Conservation (phyloP, 2,888 invertebrate species). For the Calliphora vomitoria region DNA sequence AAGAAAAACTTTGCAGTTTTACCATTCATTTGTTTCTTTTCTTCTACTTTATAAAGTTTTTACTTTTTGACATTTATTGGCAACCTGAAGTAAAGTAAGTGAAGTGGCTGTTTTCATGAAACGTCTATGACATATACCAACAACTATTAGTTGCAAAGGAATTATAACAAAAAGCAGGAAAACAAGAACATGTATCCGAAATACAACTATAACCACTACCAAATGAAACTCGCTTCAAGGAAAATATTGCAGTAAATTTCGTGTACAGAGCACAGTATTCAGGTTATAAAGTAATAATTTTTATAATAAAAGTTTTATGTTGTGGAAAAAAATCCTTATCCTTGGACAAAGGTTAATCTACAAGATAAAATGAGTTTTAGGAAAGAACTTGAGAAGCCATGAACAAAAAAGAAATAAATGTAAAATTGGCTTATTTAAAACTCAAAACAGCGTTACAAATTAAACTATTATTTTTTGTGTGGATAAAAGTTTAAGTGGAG, state of each 20-base stretch:
- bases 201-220: neutral
- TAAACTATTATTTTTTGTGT: neutral
- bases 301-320: neutral
- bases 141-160: constrained; percentile 1
- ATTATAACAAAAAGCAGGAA: neutral
- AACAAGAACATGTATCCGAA: neutral
- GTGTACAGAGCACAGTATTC: neutral
- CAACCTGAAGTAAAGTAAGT: constrained; percentile 5
- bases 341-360: constrained; percentile 8
- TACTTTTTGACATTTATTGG: constrained; percentile 46
- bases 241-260: neutral
- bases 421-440: neutral
- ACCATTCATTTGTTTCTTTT: constrained; percentile 13
- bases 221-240: neutral
- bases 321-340: neutral
- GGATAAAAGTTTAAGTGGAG: neutral
- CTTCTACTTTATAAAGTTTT: neutral
- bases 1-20: constrained; percentile 42
- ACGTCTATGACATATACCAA: constrained; percentile 16
- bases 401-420: neutral
- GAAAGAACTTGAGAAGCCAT: neutral
- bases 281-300: constrained; percentile 2
- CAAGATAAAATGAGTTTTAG: neutral
- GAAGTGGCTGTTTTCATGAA: constrained; percentile 5
- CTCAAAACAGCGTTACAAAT: neutral